A percentile compares a stretch with the other conserved stretches of the same genome.
Conservation (phyloP, 2,797 vertebrate species). For the Danio albolineatus region DNA sequence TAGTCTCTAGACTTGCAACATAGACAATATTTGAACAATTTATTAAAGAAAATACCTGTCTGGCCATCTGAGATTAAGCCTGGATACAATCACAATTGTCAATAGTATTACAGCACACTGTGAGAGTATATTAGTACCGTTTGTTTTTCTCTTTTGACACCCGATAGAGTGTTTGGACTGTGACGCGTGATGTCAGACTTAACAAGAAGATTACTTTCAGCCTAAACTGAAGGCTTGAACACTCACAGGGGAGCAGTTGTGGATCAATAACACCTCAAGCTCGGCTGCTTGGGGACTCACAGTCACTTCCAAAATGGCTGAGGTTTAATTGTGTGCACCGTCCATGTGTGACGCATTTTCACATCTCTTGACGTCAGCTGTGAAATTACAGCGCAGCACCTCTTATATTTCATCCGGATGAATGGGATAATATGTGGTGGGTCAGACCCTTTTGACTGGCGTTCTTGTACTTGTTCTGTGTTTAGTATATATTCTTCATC, state of each 20-base stretch:
- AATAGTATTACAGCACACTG: no score
- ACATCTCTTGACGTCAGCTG: constrained; percentile 29
- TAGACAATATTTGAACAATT: no score
- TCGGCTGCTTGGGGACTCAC: constrained; percentile 1
- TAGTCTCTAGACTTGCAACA: no score
- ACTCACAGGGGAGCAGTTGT: neutral
- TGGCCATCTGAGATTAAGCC: no score
- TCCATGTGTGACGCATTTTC: constrained; percentile 38
- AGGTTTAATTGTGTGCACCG: constrained; percentile 16
- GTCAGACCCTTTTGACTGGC: constrained; percentile 13
- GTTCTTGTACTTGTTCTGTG: neutral
- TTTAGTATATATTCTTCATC: neutral
- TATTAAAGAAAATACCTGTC: no score
- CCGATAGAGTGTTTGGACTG: no score
- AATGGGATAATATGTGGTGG: constrained; percentile 4
- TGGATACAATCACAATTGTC: no score
- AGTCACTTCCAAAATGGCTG: constrained; percentile 19
- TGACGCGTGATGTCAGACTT: no score
- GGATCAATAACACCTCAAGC: constrained; percentile 9
- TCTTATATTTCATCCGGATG: constrained; percentile 8
- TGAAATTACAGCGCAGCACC: constrained; percentile 15
- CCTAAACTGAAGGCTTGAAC: constrained; percentile 14
- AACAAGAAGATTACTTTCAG: constrained; percentile 13
- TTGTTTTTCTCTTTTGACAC: no score
- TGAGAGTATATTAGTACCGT: no score